Conservation (phyloP, 1,140 invertebrate species). For the Apis florea region DNA sequence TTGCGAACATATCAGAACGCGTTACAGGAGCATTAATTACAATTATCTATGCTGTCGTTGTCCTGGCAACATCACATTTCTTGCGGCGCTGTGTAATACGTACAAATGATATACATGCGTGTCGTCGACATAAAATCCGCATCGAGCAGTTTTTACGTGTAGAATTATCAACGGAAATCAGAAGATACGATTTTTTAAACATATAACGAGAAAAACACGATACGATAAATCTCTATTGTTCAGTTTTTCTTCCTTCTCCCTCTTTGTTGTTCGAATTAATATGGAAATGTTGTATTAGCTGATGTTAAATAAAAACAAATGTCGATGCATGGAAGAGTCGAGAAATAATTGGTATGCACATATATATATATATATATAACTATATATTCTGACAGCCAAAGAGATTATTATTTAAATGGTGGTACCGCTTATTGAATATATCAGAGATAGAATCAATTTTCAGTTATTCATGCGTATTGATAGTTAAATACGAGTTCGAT, state of each 20-base stretch:
- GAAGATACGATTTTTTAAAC: neutral
- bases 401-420: slow-evolving; percentile 32
- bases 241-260: too few relatives aligned
- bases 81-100: neutral
- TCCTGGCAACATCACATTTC: slow-evolving; percentile 20
- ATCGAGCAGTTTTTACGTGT: slow-evolving; percentile 16
- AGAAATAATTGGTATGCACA: neutral
- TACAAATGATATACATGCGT: neutral
- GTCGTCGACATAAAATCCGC: neutral
- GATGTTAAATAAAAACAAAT: neutral
- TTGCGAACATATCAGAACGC: slow-evolving; percentile 24
- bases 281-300: neutral
- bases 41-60: slow-evolving; percentile 23
- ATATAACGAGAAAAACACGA: neutral
- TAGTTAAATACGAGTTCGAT: slow-evolving; percentile 10
- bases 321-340: neutral
- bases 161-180: neutral
- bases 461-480: slow-evolving; percentile 9
- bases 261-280: neutral
- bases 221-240: neutral
- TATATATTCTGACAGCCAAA: neutral
- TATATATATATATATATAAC: too few relatives aligned
- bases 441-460: slow-evolving; percentile 20
- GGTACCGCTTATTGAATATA: neutral
- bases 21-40: slow-evolving; percentile 35